These are phyloP conservation scores for Sula dactylatra DNA, from an alignment of 2,113 vertebrate genomes.

Conservation along the genomic window DNA sequence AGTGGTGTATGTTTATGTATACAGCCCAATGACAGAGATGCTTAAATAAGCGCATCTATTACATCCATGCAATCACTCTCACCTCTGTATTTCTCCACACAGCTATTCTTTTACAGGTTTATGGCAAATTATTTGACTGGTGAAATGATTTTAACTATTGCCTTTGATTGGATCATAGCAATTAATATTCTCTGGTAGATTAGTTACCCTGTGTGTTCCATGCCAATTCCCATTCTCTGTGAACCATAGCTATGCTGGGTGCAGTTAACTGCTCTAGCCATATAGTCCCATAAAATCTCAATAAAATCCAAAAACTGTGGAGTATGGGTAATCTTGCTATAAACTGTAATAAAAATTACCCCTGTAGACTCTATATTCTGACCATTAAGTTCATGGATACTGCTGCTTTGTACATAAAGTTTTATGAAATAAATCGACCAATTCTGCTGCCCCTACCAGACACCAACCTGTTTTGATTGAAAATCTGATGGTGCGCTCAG, in stretches of 20 bases:
- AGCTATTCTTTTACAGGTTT: background rate
- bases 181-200: slow-evolving; percentile 67
- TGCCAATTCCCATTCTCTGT: slow-evolving; percentile 24
- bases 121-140: slow-evolving; percentile 50
- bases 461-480: slow-evolving; percentile 70
- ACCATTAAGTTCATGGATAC: slow-evolving; percentile 76
- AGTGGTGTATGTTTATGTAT: background rate
- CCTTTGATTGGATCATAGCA: slow-evolving; percentile 58
- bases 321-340: slow-evolving; percentile 73
- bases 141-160: slow-evolving; percentile 54
- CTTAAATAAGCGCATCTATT: slow-evolving; percentile 12
- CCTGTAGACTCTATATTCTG: slow-evolving; percentile 74
- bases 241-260: slow-evolving; percentile 24
- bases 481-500: slow-evolving; percentile 56
- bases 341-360: slow-evolving; percentile 80
- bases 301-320: slow-evolving; percentile 74
- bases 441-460: slow-evolving; percentile 52
- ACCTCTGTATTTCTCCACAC: background rate
- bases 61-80: background rate
- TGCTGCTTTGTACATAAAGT: slow-evolving; percentile 80
- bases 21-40: background rate
- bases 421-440: slow-evolving; percentile 81
- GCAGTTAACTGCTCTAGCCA: slow-evolving; percentile 52
- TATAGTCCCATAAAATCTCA: slow-evolving; percentile 71
- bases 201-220: slow-evolving; percentile 15